Percentiles rank a stretch among this genome's conserved stretches.
Evolutionary conservation across 2,888 invertebrate genomes (phyloP).

Genomic region (Parnassius smintheus): DNA sequence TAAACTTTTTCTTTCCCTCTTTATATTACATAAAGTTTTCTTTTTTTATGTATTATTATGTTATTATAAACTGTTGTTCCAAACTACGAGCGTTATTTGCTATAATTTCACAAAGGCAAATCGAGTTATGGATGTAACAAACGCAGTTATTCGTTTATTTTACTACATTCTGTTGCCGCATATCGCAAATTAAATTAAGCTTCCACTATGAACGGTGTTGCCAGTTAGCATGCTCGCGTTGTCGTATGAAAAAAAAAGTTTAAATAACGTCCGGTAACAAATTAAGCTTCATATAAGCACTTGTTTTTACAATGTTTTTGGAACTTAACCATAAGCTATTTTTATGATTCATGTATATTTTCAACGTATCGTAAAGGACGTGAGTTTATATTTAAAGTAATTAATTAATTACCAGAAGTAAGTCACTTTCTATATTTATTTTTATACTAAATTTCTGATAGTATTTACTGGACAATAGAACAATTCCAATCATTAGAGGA

Average conservation of each 20-base stretch:
- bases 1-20: too few species aligned
- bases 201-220: slow-evolving; percentile 19
- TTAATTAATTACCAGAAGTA: too few species aligned
- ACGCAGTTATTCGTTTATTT: slow-evolving; percentile 68
- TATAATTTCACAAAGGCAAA: slow-evolving; percentile 69
- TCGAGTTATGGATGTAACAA: slow-evolving; percentile 71
- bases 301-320: slow-evolving; percentile 28
- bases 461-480: too few species aligned
- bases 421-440: too few species aligned
- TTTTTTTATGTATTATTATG: too few species aligned
- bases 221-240: slow-evolving; percentile 8
- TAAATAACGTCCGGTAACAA: slow-evolving; percentile 18
- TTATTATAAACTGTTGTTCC: slow-evolving; percentile 57
- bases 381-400: too few species aligned
- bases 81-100: slow-evolving; percentile 58
- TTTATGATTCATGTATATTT: too few species aligned
- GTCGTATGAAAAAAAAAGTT: slow-evolving; percentile 7
- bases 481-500: too few species aligned
- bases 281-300: slow-evolving; percentile 17
- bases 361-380: too few species aligned
- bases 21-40: too few species aligned
- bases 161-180: slow-evolving; percentile 59
- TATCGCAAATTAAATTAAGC: slow-evolving; percentile 69
- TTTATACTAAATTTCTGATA: too few species aligned
- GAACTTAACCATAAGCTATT: slow-evolving; percentile 14